Conservation (phyloP, 2,888 invertebrate species). For the Leptinotarsa peninsularis region DNA sequence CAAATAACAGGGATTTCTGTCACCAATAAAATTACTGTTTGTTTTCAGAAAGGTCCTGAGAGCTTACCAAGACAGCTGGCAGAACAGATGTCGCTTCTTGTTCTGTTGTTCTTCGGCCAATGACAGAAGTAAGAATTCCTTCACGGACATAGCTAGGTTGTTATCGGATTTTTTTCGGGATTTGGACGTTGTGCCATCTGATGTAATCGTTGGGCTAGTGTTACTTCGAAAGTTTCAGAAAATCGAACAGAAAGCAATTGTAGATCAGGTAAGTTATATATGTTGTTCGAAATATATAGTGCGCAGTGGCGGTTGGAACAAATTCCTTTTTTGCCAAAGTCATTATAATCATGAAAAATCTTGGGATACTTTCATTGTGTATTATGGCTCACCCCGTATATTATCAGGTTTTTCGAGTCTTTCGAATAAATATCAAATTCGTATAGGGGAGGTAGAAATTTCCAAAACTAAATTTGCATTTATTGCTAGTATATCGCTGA, state of each 20-base stretch:
- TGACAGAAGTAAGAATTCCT: conserved; percentile 84
- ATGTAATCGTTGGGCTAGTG: conserved; percentile 87
- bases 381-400: too few species aligned
- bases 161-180: conserved; percentile 90
- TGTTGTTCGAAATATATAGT: background rate
- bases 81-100: conserved; percentile 81
- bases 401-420: too few species aligned
- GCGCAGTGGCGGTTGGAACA: too few species aligned
- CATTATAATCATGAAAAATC: too few species aligned
- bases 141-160: conserved; percentile 85
- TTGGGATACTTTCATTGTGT: too few species aligned
- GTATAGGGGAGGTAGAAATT: too few species aligned
- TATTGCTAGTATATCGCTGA: too few species aligned
- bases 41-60: conserved; percentile 82
- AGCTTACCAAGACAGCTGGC: conserved; percentile 90
- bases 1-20: too few species aligned
- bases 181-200: conserved; percentile 88
- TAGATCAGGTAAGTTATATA: conserved; percentile 70
- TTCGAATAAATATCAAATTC: too few species aligned
- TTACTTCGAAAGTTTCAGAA: conserved; percentile 84
- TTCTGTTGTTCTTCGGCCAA: conserved; percentile 86
- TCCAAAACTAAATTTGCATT: too few species aligned
- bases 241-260: conserved; percentile 79
- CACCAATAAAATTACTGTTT: background rate
- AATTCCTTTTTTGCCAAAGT: too few species aligned